Evolutionary conservation across 2,888 invertebrate genomes (phyloP), one percentile per base, ranked within the genome.

Genomic region (Creontiades dilutus): DNA sequence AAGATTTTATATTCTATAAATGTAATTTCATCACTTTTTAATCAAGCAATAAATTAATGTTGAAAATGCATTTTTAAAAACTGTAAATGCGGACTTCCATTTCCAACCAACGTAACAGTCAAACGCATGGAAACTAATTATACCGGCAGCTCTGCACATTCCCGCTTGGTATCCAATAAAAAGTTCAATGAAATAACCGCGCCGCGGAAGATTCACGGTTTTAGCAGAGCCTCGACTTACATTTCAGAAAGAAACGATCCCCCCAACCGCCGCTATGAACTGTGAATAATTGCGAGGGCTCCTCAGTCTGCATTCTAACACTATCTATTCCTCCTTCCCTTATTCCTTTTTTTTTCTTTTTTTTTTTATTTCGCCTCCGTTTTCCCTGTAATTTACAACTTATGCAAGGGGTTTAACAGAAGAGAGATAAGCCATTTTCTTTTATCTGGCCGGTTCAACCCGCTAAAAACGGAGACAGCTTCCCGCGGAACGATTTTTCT

Each of bases 251-350:
- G 61, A 68, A 23, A 5, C 12, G 23, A 23, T 19, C 23, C 23
- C 23, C 19, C 23, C 23, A 68, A 68, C 68, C 68, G 23, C 68
- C 4, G 68, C 68, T 68, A 68, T 68, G 68, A 68, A 68, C 68
- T 68, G 68, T 68, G 68, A 68, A 68, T 68, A 68, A 68, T 68
- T 68, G 68, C 68, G 68, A 23, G n/a, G n/a, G 68, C 68, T 68
- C 23, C 27, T 19, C 27, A 68, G 68, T 68, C 68, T 68, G 68
- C 68, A 68, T 68, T 23, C 68, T 23, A 68, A 19, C 68, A 68
- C 68, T 68, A 68, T 68, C 68, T 68, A 12, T 27, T 68, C 23
- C 68, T 27, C 23, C 27, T 23, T n/a, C n/a, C n/a, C n/a, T n/a
- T n/a, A n/a, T n/a, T n/a, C n/a, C n/a, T n/a, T n/a, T n/a, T n/a